Conservation (phyloP, 2,888 invertebrate genomes). For the Smittia sp. region DNA sequence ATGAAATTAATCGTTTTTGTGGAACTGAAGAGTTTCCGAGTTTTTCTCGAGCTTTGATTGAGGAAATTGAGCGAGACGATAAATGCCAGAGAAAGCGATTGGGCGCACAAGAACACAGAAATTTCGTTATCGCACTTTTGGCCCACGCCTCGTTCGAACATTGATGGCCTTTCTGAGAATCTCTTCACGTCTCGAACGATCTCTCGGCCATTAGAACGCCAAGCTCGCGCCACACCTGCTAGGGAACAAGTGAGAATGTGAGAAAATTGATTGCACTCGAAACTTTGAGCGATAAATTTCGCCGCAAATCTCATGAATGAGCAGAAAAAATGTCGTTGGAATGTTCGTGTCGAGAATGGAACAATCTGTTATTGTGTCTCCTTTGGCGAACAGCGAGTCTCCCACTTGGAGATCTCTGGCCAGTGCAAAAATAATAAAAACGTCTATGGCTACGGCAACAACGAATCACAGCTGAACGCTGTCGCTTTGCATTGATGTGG, state of each 20-base stretch:
- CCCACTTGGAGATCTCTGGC: not conserved
- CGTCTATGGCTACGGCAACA: not conserved
- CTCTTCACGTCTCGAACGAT: not conserved
- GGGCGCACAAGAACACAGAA: not conserved
- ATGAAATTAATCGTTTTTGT: slow-evolving; percentile 10
- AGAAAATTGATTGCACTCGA: not conserved
- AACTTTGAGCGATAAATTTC: not conserved
- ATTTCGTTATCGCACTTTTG: not conserved
- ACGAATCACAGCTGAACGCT: not conserved
- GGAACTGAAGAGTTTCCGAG: not conserved
- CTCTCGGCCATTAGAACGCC: not conserved
- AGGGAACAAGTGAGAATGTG: not conserved
- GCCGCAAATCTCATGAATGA: not conserved
- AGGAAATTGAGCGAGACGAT: slow-evolving; percentile 10
- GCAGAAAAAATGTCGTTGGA: not conserved
- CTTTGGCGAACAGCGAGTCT: not conserved
- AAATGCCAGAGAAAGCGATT: not conserved
- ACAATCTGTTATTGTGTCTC: not conserved
- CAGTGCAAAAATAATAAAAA: not conserved
- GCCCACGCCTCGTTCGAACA: not conserved
- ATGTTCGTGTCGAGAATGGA: not conserved
- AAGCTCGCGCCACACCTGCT: not conserved
- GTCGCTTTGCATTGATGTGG: not conserved
- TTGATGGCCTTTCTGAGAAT: not conserved
- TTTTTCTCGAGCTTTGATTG: not conserved